Base-by-base conservation (phyloP, 1,140 invertebrate genomes). In the Dreissena rostriformis region DNA sequence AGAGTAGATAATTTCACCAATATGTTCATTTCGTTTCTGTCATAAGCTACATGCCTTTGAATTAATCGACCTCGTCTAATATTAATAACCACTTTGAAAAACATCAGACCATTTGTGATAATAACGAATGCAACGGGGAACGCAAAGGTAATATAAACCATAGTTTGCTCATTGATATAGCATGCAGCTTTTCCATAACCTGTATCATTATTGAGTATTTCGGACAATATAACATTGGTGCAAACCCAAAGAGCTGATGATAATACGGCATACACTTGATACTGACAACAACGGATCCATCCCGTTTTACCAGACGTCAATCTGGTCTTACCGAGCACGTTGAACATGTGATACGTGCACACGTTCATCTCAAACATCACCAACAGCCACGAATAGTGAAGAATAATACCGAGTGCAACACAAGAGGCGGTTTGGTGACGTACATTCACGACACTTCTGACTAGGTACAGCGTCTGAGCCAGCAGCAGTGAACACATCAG, bases 261-360 rank as follows among this genome's bases (percentile, higher is more conserved):
- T 22, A 65, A 26, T 26, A 6, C n/a, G 5, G 24, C 75, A 68
- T 78, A 78, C 5, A 53, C 17, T 12, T 67, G 65, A 22, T 78
- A 78, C 4, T 53, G 12, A 5, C 26, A 53, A 26, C 51, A 68
- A 5, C 49, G 19, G 2, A 49, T 66, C 39, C 5, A 39, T 49
- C 75, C 63, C 14, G 17, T 10, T 0, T n/a, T 39, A 1, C 17
- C 24, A 24, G n/a, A 4, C n/a, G 55, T n/a, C n/a, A 22, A 2
- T 17, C 14, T 51, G 2, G 65, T 78, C 51, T n/a, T 39, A 6
- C 63, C 15, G 11, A 78, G 15, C 22, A 78, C 75, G 68, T 52
- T 61, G 39, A 78, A 78, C 63, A 68, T 78, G n/a, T 78, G 75
- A 52, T 78, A 78, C n/a, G 75, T 78, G 65, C 75, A 78, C 14